These are phyloP conservation scores for Tamias sibiricus DNA, from an alignment of 2,113 vertebrate genomes.

Conservation along the genomic window DNA sequence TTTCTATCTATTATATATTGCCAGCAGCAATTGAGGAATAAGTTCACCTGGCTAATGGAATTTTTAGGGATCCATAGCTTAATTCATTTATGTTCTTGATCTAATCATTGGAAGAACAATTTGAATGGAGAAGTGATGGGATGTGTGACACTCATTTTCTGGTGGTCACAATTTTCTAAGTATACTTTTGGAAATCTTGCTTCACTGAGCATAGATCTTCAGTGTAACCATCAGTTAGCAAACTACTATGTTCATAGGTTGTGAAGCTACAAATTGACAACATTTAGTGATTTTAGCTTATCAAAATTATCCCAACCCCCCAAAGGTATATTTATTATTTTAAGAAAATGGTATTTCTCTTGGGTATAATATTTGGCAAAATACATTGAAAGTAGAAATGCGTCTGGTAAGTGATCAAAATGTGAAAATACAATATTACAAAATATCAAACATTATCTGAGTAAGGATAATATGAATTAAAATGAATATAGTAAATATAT, in stretches of 20 bases:
- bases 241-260: not conserved
- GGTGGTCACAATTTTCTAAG: not conserved
- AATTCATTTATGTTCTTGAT: not conserved
- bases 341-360: not conserved
- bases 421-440: not conserved
- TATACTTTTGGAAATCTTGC: not conserved
- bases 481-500: not conserved
- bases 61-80: not conserved
- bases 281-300: not conserved
- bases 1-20: not conserved
- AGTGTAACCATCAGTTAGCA: not conserved
- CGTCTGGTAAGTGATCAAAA: not conserved
- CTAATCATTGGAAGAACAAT: not conserved
- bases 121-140: not conserved
- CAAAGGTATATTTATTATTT: not conserved
- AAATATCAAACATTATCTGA: not conserved
- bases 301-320: not conserved
- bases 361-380: not conserved
- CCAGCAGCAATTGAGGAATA: not conserved
- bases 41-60: not conserved
- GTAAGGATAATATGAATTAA: not conserved
- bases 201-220: not conserved
- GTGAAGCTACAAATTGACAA: not conserved
- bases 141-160: not conserved
- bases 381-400: not conserved